Evolutionary conservation across 53 echinoderm and acorn worm genomes (phyloP).

Genomic region (Zoroaster sp.): DNA sequence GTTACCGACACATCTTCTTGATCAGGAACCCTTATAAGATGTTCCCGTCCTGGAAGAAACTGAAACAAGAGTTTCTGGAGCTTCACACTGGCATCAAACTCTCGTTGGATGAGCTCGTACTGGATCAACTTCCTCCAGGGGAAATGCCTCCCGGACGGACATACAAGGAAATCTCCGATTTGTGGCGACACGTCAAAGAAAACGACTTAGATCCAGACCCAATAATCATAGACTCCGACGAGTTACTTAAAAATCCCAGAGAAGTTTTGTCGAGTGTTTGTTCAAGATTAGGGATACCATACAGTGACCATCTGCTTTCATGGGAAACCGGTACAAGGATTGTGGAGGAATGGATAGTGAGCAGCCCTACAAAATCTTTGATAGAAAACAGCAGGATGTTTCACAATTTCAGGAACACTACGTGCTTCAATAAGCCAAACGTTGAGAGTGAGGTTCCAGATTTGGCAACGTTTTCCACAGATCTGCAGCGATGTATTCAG

Average conservation of each 20-base stretch:
- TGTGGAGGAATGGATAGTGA: background rate
- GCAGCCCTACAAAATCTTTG: background rate
- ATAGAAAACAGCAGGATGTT: background rate
- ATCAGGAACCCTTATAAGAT: conserved; percentile 42
- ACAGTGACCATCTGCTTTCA: conserved; percentile 4
- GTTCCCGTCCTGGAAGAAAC: conserved; percentile 33
- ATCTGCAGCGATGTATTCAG: background rate
- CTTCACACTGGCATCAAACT: background rate
- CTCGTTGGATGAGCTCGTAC: background rate
- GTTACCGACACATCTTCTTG: conserved; percentile 52
- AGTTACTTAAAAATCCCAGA: background rate
- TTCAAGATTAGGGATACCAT: background rate
- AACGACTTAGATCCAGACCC: background rate
- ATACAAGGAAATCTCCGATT: background rate
- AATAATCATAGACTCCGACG: conserved; percentile 20
- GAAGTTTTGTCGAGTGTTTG: background rate
- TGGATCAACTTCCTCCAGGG: background rate
- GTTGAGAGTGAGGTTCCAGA: background rate
- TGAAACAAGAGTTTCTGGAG: background rate
- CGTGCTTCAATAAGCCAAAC: background rate
- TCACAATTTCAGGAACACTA: background rate
- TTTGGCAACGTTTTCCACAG: background rate
- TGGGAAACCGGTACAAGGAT: background rate
- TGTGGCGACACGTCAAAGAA: background rate
- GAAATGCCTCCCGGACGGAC: background rate